phyloP scores from a whole-genome alignment of 2,888 invertebrate genomes.

The Cheilosia impressa region DNA sequence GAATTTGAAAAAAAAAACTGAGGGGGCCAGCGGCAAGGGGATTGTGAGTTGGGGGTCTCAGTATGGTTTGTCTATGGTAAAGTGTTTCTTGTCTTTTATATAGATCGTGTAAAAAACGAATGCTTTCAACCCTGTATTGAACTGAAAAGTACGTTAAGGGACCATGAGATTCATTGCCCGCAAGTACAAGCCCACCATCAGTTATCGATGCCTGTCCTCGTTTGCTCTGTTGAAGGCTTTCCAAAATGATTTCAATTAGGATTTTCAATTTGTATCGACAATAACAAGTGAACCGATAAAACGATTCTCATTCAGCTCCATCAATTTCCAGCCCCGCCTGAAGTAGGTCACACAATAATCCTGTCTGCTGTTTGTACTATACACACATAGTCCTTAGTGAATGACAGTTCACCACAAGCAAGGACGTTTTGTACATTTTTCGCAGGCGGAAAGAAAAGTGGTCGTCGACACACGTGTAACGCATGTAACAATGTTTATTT shows the following conservation, averaged over 20 bases:
- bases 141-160: no score
- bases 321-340: constrained; percentile 7
- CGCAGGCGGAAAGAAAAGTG: not conserved
- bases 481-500: not conserved
- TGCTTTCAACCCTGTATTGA: no score
- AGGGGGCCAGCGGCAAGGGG: no score
- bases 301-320: constrained; percentile 9
- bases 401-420: not conserved
- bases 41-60: no score
- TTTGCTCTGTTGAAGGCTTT: not conserved
- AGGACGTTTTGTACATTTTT: not conserved
- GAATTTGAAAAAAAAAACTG: no score
- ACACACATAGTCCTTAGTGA: not conserved
- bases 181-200: no score
- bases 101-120: no score
- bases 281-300: not conserved
- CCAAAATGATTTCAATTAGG: not conserved
- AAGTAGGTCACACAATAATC: constrained; percentile 26
- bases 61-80: no score
- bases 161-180: no score
- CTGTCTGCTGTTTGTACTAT: not conserved
- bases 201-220: not conserved
- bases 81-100: no score
- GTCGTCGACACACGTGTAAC: not conserved
- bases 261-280: not conserved